Evolutionary conservation across 2,888 invertebrate genomes (phyloP).

Genomic region (Allolobophora icterica): DNA sequence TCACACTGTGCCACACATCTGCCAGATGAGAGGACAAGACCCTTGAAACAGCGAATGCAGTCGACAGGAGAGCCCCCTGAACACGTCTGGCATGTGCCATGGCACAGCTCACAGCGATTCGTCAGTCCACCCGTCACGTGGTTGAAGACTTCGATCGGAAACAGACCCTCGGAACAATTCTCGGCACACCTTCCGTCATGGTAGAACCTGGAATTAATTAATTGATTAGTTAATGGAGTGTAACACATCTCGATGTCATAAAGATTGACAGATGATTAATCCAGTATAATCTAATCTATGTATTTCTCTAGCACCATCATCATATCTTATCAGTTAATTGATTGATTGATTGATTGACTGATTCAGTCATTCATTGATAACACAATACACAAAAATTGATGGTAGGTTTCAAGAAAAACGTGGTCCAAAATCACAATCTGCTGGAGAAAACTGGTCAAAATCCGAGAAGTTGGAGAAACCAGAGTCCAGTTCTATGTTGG

Average conservation of each 20-base stretch:
- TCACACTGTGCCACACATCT: constrained; percentile 27
- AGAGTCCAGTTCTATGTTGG: too few species aligned
- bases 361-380: too few species aligned
- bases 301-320: too few species aligned
- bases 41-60: constrained; percentile 34
- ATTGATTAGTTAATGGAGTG: not conserved
- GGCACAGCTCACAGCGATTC: constrained; percentile 32
- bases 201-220: constrained; percentile 14
- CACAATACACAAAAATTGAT: too few species aligned
- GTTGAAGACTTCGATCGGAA: constrained; percentile 20
- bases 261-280: not conserved
- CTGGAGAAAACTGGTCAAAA: too few species aligned
- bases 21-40: constrained; percentile 26
- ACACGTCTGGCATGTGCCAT: constrained; percentile 33
- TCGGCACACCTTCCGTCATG: constrained; percentile 29
- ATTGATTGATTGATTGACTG: too few species aligned
- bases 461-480: too few species aligned
- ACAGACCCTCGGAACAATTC: constrained; percentile 30
- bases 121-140: not conserved
- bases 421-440: too few species aligned
- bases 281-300: not conserved
- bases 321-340: too few species aligned
- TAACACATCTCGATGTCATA: constrained; percentile 21
- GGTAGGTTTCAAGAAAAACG: too few species aligned
- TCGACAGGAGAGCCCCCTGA: constrained; percentile 25